Evolutionary conservation across 2,797 vertebrate genomes (phyloP).

Genomic region (Pseudomugil gertrudae): DNA sequence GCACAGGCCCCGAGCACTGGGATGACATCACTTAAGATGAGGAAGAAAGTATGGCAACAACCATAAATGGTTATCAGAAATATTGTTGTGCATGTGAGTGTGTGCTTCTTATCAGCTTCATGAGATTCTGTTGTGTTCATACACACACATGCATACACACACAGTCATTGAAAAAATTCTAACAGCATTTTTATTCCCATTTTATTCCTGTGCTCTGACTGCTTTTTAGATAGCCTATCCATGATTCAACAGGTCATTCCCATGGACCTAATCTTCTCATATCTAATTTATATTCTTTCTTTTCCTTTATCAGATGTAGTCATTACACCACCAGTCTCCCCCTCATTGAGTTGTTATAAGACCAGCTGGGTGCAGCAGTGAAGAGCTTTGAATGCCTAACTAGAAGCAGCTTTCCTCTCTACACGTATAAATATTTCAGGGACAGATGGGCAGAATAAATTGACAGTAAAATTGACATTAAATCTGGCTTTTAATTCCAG

Average conservation of each 20-base stretch:
- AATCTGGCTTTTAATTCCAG: slow-evolving; percentile 79
- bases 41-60: slow-evolving; percentile 51
- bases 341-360: slow-evolving; percentile 69
- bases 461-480: slow-evolving; percentile 81
- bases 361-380: slow-evolving; percentile 70
- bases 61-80: slow-evolving; percentile 52
- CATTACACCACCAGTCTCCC: slow-evolving; percentile 67
- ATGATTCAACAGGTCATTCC: slow-evolving; percentile 79
- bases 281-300: slow-evolving; percentile 71
- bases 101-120: slow-evolving; percentile 18
- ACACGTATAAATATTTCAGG: slow-evolving; percentile 82
- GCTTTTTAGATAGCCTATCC: slow-evolving; percentile 58
- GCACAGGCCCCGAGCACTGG: slow-evolving; percentile 28
- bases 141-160: no score
- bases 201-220: slow-evolving; percentile 27
- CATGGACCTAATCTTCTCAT: slow-evolving; percentile 73
- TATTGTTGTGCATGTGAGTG: slow-evolving; percentile 10
- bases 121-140: slow-evolving; percentile 13
- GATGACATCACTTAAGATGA: slow-evolving; percentile 51
- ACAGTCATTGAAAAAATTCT: slow-evolving; percentile 15
- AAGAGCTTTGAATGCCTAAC: slow-evolving; percentile 68
- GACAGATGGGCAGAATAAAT: slow-evolving; percentile 79
- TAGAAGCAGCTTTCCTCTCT: slow-evolving; percentile 70
- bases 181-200: slow-evolving; percentile 41
- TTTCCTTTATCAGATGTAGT: slow-evolving; percentile 70